phyloP scores from a whole-genome alignment of 2,888 invertebrate species.

The Polyommatus iphigenia region DNA sequence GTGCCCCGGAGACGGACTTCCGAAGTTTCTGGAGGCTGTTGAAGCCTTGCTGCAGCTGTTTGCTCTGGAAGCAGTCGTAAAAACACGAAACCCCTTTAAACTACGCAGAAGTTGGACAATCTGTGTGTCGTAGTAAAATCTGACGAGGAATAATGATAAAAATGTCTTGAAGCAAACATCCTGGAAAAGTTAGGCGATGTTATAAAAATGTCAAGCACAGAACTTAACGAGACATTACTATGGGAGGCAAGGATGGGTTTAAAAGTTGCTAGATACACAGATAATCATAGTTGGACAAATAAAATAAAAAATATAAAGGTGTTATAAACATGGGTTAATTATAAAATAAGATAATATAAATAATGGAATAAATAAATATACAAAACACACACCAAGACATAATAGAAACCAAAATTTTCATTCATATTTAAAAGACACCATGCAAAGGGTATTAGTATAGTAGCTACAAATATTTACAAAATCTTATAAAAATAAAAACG shows the following conservation, averaged over 20 bases:
- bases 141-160: conserved; percentile 73
- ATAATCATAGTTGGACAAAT: neutral
- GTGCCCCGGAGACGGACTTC: conserved; percentile 84
- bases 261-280: neutral
- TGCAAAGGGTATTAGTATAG: neutral
- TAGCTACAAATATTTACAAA: neutral
- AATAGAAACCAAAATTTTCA: no score
- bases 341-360: no score
- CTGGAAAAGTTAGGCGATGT: neutral
- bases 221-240: neutral
- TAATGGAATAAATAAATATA: neutral
- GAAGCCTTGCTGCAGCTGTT: conserved; percentile 77
- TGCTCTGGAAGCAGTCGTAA: conserved; percentile 78
- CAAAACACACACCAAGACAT: neutral
- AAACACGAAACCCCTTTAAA: conserved; percentile 79
- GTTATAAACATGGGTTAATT: neutral
- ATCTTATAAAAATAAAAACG: neutral
- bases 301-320: neutral
- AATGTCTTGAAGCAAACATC: conserved; percentile 31
- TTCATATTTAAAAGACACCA: neutral
- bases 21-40: conserved; percentile 86
- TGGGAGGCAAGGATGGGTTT: neutral
- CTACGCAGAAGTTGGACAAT: conserved; percentile 59
- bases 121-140: conserved; percentile 43
- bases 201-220: conserved; percentile 7